Percentiles rank a stretch among this genome's conserved stretches.
Conservation (phyloP, 2,797 vertebrate genomes). For the Enteromius argenteus region DNA sequence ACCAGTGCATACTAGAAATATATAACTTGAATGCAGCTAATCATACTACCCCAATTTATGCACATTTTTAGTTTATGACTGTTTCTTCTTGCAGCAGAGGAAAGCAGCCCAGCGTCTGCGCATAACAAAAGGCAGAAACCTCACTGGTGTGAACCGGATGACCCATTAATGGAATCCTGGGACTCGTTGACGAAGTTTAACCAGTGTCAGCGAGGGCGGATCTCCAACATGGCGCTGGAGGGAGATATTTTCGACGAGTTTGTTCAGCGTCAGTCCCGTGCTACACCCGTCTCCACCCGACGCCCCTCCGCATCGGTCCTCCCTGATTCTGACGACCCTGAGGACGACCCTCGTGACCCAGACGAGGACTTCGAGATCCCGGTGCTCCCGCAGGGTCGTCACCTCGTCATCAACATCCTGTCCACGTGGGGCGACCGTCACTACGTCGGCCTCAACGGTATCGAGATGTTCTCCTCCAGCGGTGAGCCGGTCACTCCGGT, state of each 20-base stretch:
- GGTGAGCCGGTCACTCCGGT: constrained; percentile 85
- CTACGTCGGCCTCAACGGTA: constrained; percentile 94
- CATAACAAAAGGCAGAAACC: constrained; percentile 62
- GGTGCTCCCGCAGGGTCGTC: constrained; percentile 87
- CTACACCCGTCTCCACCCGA: constrained; percentile 19
- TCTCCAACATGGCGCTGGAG: constrained; percentile 88
- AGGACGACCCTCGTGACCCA: constrained; percentile 69
- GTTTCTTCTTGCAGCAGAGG: constrained; percentile 72
- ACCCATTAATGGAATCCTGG: constrained; percentile 90
- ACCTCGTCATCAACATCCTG: constrained; percentile 85
- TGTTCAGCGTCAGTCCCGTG: constrained; percentile 83
- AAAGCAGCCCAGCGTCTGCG: constrained; percentile 58
- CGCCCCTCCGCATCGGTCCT: constrained; percentile 52
- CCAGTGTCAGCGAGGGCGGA: constrained; percentile 90
- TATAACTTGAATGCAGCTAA: neutral
- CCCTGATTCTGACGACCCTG: constrained; percentile 67
- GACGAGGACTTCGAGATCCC: constrained; percentile 92
- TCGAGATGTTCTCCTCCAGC: constrained; percentile 91
- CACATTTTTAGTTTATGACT: neutral
- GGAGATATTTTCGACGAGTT: constrained; percentile 95
- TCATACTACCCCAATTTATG: neutral
- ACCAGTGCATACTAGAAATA: neutral
- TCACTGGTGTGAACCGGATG: constrained; percentile 79
- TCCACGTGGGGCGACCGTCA: constrained; percentile 97
- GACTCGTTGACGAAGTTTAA: constrained; percentile 91